These are phyloP conservation scores for Orthonyx spaldingii DNA, from an alignment of 2,113 vertebrate species.

Conservation along the genomic window DNA sequence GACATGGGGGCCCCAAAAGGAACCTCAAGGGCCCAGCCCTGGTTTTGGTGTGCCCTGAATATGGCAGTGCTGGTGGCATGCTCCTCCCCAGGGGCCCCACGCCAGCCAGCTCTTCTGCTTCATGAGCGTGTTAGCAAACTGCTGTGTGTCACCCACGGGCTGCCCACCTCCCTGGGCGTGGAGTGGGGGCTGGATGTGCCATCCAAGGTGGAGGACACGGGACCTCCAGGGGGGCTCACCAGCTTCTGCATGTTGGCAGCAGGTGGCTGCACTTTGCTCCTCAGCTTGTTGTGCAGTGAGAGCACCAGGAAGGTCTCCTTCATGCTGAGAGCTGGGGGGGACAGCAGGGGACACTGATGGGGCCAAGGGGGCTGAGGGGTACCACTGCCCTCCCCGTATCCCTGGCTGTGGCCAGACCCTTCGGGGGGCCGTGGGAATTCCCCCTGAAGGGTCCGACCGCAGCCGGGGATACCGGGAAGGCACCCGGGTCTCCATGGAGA, in stretches of 20 bases:
- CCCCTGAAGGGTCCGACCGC: background rate
- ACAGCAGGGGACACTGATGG: background rate
- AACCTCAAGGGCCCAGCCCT: background rate
- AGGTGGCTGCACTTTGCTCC: slow-evolving; percentile 23
- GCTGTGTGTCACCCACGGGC: background rate
- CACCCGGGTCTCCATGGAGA: slow-evolving; percentile 20
- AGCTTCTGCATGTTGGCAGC: slow-evolving; percentile 56
- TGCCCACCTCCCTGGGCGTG: background rate
- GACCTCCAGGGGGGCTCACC: background rate
- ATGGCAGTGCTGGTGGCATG: accelerated
- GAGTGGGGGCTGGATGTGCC: background rate
- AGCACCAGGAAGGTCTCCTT: slow-evolving; percentile 55
- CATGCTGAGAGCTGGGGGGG: background rate
- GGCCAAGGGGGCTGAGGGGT: background rate
- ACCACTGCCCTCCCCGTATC: background rate
- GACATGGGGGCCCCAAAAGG: no score
- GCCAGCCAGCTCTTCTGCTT: background rate
- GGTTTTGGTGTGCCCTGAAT: background rate
- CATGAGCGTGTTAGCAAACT: background rate
- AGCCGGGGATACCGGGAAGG: background rate
- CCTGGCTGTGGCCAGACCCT: accelerated
- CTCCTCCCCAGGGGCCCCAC: background rate
- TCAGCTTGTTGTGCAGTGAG: slow-evolving; percentile 29
- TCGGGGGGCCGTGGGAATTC: background rate
- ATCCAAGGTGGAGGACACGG: accelerated